Evolutionary conservation across 2,797 vertebrate genomes (phyloP).

Genomic region (Xiphorhynchus erythropygius): DNA sequence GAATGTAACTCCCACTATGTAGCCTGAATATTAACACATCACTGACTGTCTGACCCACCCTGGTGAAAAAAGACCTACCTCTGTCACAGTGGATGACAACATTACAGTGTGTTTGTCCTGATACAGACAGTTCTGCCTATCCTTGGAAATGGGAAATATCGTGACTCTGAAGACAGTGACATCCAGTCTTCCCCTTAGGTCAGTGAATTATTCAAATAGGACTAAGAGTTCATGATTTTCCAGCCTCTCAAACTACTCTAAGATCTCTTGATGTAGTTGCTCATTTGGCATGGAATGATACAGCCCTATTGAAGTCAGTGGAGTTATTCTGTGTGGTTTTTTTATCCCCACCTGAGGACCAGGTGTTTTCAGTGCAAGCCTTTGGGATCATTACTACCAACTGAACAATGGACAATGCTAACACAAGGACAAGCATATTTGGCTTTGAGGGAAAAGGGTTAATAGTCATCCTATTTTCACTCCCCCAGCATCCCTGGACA

Average conservation of each 20-base stretch:
- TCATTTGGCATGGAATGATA: neutral
- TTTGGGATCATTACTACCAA: neutral
- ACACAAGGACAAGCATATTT: neutral
- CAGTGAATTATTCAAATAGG: neutral
- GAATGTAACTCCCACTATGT: fast-evolving
- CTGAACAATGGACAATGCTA: neutral
- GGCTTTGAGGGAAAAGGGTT: neutral
- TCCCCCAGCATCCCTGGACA: neutral
- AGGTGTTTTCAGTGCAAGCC: neutral
- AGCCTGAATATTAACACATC: neutral
- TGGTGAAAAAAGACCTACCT: neutral
- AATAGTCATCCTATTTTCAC: neutral
- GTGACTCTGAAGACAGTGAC: neutral
- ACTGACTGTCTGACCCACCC: no score
- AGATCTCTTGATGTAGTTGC: neutral
- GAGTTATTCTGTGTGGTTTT: neutral
- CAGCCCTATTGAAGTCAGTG: neutral
- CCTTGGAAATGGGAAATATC: neutral
- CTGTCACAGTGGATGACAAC: neutral
- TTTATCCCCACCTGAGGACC: neutral
- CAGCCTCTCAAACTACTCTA: neutral
- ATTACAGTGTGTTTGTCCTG: neutral
- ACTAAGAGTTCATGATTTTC: neutral
- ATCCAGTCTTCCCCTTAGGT: neutral
- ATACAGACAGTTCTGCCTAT: neutral